These are phyloP conservation scores for human (Homo sapiens) DNA, from an alignment of 2,113 vertebrate genomes.

Conservation along the genomic window DNA sequence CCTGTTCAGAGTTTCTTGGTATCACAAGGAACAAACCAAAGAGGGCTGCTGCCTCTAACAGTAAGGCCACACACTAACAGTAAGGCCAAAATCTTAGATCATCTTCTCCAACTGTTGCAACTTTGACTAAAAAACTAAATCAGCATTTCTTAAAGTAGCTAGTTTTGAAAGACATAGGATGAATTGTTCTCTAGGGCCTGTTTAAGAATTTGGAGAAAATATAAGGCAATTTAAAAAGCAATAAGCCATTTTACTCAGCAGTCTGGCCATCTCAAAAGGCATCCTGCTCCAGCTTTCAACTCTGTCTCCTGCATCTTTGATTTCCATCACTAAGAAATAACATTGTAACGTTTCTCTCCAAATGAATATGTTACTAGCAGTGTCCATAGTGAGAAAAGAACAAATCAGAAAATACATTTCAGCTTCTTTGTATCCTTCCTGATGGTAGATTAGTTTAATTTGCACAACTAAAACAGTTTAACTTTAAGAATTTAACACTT, in stretches of 20 bases:
- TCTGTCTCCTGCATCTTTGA: constrained; percentile 49
- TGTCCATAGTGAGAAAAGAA: not conserved
- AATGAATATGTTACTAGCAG: constrained; percentile 29
- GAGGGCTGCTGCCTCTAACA: not conserved
- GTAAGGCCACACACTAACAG: too few species aligned
- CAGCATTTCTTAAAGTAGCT: constrained; percentile 71
- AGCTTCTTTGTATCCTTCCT: not conserved
- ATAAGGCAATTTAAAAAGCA: constrained; percentile 76
- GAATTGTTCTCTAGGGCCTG: constrained; percentile 62
- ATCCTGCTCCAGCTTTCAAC: constrained; percentile 36
- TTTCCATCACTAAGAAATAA: constrained; percentile 64
- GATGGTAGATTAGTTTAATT: constrained; percentile 38
- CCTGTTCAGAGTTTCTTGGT: not conserved
- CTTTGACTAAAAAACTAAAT: constrained; percentile 59
- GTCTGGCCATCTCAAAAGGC: constrained; percentile 57
- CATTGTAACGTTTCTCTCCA: not conserved
- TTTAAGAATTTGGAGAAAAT: constrained; percentile 75
- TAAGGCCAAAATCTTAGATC: constrained; percentile 27
- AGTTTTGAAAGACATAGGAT: constrained; percentile 67
- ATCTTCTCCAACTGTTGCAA: constrained; percentile 36
- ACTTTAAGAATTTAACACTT: not conserved
- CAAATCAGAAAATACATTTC: not conserved
- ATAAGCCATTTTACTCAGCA: constrained; percentile 74
- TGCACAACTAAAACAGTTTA: not conserved
- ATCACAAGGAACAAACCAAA: not conserved